Base-by-base conservation (phyloP, 92 coral and sea anemone genomes). In the Pocillopora grandis region DNA sequence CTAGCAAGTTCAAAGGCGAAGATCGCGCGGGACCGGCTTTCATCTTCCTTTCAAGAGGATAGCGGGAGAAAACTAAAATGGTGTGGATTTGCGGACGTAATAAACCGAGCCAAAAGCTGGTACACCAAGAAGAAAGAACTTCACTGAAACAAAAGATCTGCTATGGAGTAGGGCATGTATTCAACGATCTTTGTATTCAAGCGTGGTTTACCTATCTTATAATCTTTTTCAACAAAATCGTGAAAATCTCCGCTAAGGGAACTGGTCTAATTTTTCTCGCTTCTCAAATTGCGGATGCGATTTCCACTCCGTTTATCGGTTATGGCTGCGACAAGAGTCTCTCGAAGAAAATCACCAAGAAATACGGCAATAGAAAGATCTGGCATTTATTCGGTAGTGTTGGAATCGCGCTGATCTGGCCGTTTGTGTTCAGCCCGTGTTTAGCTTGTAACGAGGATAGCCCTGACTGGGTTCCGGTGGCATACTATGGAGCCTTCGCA, bases 101-200 rank as follows among this genome's bases (percentile, higher is more conserved):
- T 36, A 69, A 69, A 68, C 64, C 63, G 36, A 68, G 69, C 18
- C 60, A 33, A 5, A 63, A 33, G 66, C 76, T 90, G 19, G 91
- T 92, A 12, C 85, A 71, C 0, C 85, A 81, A 20, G 86, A 84
- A 18, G 90, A 88, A 37, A 89, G 91, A 66, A 94, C 98, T 49
- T 87, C 98, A 14, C 52, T 89, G 59, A 94, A 94, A 80, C 98
- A 94, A 79, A 87, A 90, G 76, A 58, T 94, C 6, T 80, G 88
- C 81, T 92, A 94, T 72, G 98, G 98, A 69, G 98, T 94, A 12
- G 98, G 98, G 15, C 98, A 94, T 85, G 94, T 92, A 16, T 94
- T 94, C 81, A 94, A 94, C 86, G 98, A 94, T 73, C 91, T 94
- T 18, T 94, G 98, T 67, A 94, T 94, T 57, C 98, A 94, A 76